Conservation (phyloP, 2,888 invertebrate genomes). For the Coenonympha glycerion region DNA sequence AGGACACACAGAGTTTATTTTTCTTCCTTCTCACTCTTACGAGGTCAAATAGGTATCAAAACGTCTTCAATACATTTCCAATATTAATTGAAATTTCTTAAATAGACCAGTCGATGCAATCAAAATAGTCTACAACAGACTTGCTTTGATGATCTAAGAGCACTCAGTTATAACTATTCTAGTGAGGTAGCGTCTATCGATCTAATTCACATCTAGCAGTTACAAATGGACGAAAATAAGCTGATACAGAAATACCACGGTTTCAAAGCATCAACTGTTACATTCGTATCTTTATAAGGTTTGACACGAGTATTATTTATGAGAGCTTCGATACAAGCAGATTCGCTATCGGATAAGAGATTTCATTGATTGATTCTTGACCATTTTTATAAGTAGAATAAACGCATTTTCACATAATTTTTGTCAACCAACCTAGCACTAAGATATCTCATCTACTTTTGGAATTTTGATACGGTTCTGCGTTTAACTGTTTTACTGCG, state of each 20-base stretch:
- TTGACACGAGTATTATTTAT: not conserved
- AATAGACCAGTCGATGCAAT: not conserved
- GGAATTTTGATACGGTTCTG: too few relatives aligned
- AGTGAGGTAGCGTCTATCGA: slow-evolving; percentile 2
- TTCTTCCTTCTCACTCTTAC: too few relatives aligned
- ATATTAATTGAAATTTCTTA: not conserved
- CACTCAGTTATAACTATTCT: slow-evolving; percentile 8
- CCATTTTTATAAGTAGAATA: too few relatives aligned
- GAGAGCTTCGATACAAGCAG: not conserved
- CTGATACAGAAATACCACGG: slow-evolving; percentile 7
- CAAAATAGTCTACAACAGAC: not conserved
- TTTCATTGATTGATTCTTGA: not conserved
- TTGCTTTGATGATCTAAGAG: not conserved
- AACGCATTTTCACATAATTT: too few relatives aligned
- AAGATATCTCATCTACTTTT: too few relatives aligned
- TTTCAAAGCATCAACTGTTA: slow-evolving; percentile 2
- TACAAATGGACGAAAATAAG: slow-evolving; percentile 8
- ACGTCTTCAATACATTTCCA: not conserved
- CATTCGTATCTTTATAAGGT: slow-evolving; percentile 8
- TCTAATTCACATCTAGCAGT: slow-evolving; percentile 1
- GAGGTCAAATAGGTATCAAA: too few relatives aligned
- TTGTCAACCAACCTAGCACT: too few relatives aligned
- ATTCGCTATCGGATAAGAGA: not conserved
- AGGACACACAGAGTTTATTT: too few relatives aligned
- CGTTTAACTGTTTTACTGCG: too few relatives aligned